Evolutionary conservation across 2,888 invertebrate genomes (phyloP).

Genomic region (Drymonia ruficornis): DNA sequence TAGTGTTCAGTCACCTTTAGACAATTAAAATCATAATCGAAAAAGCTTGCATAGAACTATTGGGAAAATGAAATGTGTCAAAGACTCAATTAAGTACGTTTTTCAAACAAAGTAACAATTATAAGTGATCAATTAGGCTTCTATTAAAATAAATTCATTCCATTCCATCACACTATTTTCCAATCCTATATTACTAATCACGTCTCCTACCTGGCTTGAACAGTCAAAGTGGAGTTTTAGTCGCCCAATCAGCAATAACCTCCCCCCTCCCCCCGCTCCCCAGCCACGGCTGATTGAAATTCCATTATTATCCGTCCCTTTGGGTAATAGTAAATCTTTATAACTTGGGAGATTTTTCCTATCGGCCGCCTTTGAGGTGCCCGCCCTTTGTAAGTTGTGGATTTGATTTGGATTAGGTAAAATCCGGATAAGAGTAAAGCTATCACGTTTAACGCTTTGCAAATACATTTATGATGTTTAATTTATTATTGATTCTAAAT

Average conservation of each 20-base stretch:
- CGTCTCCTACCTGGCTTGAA: slow-evolving; percentile 29
- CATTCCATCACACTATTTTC: slow-evolving; percentile 28
- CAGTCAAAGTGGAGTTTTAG: slow-evolving; percentile 41
- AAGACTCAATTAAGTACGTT: too few species aligned
- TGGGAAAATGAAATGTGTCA: too few species aligned
- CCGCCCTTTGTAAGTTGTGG: slow-evolving; percentile 61
- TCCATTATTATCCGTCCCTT: slow-evolving; percentile 77
- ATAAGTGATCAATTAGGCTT: too few species aligned
- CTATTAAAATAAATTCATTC: not conserved
- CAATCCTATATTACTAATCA: slow-evolving; percentile 41
- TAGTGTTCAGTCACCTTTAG: too few species aligned
- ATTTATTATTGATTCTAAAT: not conserved
- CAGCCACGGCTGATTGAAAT: slow-evolving; percentile 74
- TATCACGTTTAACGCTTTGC: slow-evolving; percentile 15
- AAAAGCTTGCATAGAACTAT: too few species aligned
- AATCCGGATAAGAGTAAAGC: slow-evolving; percentile 45
- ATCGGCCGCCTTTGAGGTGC: slow-evolving; percentile 56
- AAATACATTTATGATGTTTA: not conserved
- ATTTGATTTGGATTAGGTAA: slow-evolving; percentile 61
- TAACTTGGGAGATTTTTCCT: slow-evolving; percentile 70
- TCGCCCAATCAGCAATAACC: slow-evolving; percentile 45
- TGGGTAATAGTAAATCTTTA: slow-evolving; percentile 71
- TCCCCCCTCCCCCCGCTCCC: slow-evolving; percentile 18
- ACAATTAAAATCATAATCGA: too few species aligned
- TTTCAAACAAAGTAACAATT: too few species aligned